Conservation (phyloP, 2,888 invertebrate species). For the Lissonota sp. region DNA sequence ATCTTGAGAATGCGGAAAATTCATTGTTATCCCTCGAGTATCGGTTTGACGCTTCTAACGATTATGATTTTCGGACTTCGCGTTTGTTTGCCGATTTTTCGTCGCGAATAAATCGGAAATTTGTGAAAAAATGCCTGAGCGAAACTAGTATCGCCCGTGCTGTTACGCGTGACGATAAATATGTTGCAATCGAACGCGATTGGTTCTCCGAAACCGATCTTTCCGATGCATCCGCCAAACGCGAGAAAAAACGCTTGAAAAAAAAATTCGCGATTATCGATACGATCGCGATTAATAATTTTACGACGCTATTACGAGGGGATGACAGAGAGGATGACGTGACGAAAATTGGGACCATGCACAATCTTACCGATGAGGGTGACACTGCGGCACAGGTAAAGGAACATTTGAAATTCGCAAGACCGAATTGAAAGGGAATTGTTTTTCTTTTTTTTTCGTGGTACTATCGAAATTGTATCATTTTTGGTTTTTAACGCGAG, state of each 20-base stretch:
- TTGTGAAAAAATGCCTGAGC: constrained; percentile 39
- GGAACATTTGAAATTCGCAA: constrained; percentile 5
- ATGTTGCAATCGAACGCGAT: neutral
- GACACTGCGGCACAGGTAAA: constrained; percentile 55
- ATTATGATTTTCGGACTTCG: constrained; percentile 23
- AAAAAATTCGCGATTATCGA: constrained; percentile 17
- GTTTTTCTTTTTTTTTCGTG: constrained; percentile 21
- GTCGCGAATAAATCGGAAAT: constrained; percentile 12
- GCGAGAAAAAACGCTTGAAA: neutral
- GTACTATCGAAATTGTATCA: constrained; percentile 13
- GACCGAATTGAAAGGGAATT: constrained; percentile 13
- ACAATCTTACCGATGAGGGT: constrained; percentile 10
- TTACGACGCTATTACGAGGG: neutral
- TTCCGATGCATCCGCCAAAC: constrained; percentile 2
- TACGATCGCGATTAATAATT: neutral
- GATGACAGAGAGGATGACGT: neutral
- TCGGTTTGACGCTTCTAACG: constrained; percentile 11
- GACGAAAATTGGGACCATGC: neutral
- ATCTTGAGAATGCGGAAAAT: constrained; percentile 74
- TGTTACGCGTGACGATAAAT: constrained; percentile 12
- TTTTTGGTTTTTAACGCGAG: neutral
- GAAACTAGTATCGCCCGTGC: constrained; percentile 21
- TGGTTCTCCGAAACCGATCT: constrained; percentile 47
- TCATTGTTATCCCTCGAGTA: constrained; percentile 72
- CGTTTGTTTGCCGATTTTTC: constrained; percentile 8